Conservation (phyloP, 2,888 invertebrate genomes). For the Terebella lapidaria region DNA sequence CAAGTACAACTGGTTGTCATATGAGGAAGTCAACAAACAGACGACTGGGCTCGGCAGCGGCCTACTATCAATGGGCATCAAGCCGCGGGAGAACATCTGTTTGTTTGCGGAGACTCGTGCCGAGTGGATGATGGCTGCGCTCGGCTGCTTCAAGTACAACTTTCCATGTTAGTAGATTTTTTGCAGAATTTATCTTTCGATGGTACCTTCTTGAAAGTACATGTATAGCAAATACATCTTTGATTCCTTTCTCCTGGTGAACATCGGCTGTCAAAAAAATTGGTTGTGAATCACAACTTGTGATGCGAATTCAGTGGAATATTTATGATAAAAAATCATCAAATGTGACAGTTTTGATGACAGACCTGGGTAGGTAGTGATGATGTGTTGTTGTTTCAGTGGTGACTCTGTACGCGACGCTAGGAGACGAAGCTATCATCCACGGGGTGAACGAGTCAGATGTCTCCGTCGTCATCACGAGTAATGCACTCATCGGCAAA, state of each 20-base stretch:
- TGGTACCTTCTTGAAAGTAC: too few species aligned
- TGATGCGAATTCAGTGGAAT: too few species aligned
- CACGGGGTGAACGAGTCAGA: constrained; percentile 97
- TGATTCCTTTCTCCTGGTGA: too few species aligned
- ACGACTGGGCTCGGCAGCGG: constrained; percentile 79
- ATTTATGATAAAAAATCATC: too few species aligned
- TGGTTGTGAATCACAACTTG: too few species aligned
- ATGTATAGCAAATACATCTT: too few species aligned
- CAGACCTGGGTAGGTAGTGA: too few species aligned
- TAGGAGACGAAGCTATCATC: constrained; percentile 92
- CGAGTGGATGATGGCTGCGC: constrained; percentile 96
- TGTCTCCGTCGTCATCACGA: constrained; percentile 86
- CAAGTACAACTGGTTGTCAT: constrained; percentile 85
- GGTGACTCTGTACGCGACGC: constrained; percentile 93
- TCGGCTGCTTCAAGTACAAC: constrained; percentile 91
- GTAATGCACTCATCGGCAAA: constrained; percentile 85
- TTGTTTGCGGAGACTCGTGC: constrained; percentile 96
- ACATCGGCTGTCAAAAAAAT: too few species aligned
- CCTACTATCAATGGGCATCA: constrained; percentile 72
- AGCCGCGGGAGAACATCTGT: constrained; percentile 66
- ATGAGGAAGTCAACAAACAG: constrained; percentile 70
- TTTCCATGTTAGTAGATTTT: constrained; percentile 67
- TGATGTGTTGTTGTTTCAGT: too few species aligned
- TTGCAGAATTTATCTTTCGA: too few species aligned
- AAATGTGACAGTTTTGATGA: too few species aligned